Evolutionary conservation across 2,797 vertebrate species (phyloP).

Genomic region (Alcedo atthis): DNA sequence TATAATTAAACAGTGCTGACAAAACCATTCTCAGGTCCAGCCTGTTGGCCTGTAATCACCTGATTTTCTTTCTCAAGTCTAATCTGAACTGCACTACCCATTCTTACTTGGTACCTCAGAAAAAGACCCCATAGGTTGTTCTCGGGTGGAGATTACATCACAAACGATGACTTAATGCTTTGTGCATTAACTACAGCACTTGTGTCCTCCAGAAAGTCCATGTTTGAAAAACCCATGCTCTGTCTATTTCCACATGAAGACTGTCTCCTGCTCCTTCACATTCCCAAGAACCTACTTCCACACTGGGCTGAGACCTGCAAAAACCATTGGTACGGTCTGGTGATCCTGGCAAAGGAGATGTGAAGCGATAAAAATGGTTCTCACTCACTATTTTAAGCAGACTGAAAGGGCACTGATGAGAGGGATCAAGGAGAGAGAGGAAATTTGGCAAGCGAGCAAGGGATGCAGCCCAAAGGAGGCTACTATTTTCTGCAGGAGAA

Average conservation of each 20-base stretch:
- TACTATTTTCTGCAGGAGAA: conserved; percentile 33
- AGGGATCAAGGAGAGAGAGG: conserved; percentile 57
- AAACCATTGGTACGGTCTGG: conserved; percentile 18
- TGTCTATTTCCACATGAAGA: rapidly evolving
- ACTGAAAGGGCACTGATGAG: conserved; percentile 55
- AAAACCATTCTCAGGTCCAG: background rate
- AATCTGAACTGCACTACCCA: rapidly evolving
- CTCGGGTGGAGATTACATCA: background rate
- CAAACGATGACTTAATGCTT: background rate
- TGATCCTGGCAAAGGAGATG: conserved; percentile 41
- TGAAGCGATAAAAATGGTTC: conserved; percentile 46
- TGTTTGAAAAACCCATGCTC: background rate
- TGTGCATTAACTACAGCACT: background rate
- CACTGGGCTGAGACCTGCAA: background rate
- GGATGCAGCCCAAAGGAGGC: conserved; percentile 32
- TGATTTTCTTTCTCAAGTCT: background rate
- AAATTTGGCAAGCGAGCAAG: conserved; percentile 45
- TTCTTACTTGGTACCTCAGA: background rate
- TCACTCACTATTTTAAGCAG: conserved; percentile 67
- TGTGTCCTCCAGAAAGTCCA: background rate
- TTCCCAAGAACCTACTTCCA: background rate
- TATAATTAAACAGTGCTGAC: background rate
- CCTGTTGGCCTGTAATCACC: background rate
- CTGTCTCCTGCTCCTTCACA: background rate
- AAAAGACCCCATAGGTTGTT: background rate